A percentile compares a stretch with the other conserved stretches of the same genome.
Evolutionary conservation across 2,113 vertebrate genomes (phyloP).

Genomic region (Plestiodon gilberti): DNA sequence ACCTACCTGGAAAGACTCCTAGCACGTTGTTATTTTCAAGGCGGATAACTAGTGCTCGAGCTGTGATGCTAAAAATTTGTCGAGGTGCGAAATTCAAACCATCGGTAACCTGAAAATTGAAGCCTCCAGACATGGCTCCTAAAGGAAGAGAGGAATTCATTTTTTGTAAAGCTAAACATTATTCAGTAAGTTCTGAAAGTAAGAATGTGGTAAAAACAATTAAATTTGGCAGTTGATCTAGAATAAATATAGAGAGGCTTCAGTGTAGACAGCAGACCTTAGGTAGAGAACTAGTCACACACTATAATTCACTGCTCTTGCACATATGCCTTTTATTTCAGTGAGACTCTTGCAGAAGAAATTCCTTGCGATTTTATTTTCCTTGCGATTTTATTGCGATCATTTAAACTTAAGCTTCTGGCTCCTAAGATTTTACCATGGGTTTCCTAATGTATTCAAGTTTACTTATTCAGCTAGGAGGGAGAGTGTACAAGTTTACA

Average conservation of each 20-base stretch:
- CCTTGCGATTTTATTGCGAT: too few species aligned
- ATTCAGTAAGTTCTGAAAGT: background rate
- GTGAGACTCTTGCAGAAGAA: background rate
- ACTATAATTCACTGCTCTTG: background rate
- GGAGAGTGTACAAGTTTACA: too few species aligned
- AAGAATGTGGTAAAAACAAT: background rate
- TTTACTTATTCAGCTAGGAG: too few species aligned
- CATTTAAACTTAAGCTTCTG: background rate
- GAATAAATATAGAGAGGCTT: background rate
- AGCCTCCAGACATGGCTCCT: slow-evolving; percentile 91
- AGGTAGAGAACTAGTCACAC: background rate
- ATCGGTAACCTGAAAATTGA: slow-evolving; percentile 92
- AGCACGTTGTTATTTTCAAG: slow-evolving; percentile 84
- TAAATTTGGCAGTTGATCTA: background rate
- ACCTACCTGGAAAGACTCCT: slow-evolving; percentile 87
- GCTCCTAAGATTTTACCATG: background rate
- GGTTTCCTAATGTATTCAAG: too few species aligned
- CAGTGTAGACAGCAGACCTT: background rate
- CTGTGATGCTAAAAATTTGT: slow-evolving; percentile 90
- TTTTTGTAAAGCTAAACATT: slow-evolving; percentile 11
- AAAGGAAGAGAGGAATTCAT: slow-evolving; percentile 39
- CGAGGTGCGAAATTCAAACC: slow-evolving; percentile 87
- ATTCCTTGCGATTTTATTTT: background rate
- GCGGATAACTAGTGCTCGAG: slow-evolving; percentile 77
- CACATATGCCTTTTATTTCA: background rate